Evolutionary conservation across 2,888 invertebrate species (phyloP), one percentile per base, ranked within the genome.

Genomic region (Temnothorax rugatulus): DNA sequence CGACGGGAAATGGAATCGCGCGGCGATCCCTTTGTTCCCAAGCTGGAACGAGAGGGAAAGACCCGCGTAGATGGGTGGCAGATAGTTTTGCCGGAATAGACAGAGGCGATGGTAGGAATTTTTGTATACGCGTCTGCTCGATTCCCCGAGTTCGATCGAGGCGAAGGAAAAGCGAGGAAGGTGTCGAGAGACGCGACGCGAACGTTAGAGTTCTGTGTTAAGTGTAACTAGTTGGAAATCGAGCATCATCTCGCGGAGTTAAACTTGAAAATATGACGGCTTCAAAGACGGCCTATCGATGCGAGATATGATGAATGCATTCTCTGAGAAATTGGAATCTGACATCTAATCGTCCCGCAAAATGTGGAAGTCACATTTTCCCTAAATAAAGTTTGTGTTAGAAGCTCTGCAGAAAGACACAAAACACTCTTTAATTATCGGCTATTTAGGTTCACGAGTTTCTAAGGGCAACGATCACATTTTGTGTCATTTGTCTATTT

Each of bases 1-100:
- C 91, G 90, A 92, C 89, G 92, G 90, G 89, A 92, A 93, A 93
- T 93, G 90, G 91, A 91, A 92, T 91, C 88, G 89, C 86, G 85
- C 81, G 85, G 89, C 84, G 86, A 87, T 88, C 86, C 87, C 86
- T 87, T 89, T 90, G 86, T 90, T 85, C 83, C 64, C 74, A 50
- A 59, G 73, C 73, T 66, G 29, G 59, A 68, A 69, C 77, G 87
- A 82, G 61, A 73, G 66, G 59, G 63, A 66, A 77, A 61, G 83
- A 83, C 50, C 9, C 41, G 63, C 29, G 47, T 41, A 61, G 75
- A 34, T 34, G 34, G 34, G 34, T 34, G 34, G 34, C 34, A 34
- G 34, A 50, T 59, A 77, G 50, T 29, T 44, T 57, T 13, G 41
- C 18, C 50, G 64, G 63, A 44, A 61, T 76, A 77, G 69, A 73